Base-by-base conservation (phyloP, 2,113 vertebrate genomes). In the Chloropsis hardwickii region DNA sequence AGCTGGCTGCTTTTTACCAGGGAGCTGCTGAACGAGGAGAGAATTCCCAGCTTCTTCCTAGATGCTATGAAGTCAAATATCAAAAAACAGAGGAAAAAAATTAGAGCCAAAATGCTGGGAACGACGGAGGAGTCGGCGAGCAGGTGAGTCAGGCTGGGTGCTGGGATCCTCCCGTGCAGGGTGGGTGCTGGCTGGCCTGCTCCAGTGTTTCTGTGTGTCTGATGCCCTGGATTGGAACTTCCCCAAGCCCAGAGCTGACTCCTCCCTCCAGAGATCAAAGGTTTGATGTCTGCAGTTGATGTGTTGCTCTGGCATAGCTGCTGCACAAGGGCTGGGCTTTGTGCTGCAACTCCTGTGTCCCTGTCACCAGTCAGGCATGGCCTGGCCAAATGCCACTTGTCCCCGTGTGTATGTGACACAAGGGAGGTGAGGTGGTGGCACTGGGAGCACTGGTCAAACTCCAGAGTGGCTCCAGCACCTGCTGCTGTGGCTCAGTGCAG, bases 81-180 rank as follows among this genome's bases (percentile, higher is more conserved):
- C 89, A 98, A 97, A 90, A 99, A 98, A 70, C 99, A 98, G 96
- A 98, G 98, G 70, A 99, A 97, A 50, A 98, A 99, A 92, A 99
- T 99, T 88, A 99, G 99, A 81, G 98, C 99, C 33, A 99, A 99
- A 97, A 99, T 99, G 99, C 98, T 99, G 69, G 99, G 99, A 35
- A 99, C 98, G 0, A 80, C 78, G 1, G 98, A 98, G 66, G 98
- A 98, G 37, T 95, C 98, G 1, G 98, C 95, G 3, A 99, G 98
- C 98, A 99, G 99, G 99, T 99, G 74, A 92, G 96, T 65, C 69
- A 19, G 3, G 64, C 71, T 66, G 57, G 62, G 12, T 9, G 56
- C 10, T 2, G 31, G 67, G 57, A 65, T 64, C 57, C n/a, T 66
- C 44, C 60, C 1, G 0, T 4, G 69, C 72, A 29, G 95, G 67